Conservation (phyloP, 2,113 vertebrate species). For the Pristiophorus japonicus region DNA sequence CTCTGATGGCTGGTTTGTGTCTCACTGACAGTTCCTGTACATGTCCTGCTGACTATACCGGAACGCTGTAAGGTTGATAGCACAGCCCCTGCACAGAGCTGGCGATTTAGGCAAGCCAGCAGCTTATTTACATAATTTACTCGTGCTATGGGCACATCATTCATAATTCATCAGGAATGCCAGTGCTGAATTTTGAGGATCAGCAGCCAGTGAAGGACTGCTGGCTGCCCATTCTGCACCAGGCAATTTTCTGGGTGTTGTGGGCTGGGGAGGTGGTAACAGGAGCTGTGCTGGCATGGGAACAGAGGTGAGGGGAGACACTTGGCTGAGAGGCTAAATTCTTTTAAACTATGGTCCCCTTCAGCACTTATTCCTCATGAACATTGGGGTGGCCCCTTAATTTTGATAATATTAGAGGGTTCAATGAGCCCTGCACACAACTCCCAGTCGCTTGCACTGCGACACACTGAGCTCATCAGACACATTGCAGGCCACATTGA, state of each 20-base stretch:
- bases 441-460: not conserved
- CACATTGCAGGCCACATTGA: too few species aligned
- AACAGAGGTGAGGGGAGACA: not conserved
- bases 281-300: not conserved
- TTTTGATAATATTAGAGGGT: not conserved
- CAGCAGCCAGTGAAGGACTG: not conserved
- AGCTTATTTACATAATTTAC: not conserved
- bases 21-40: not conserved
- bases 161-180: not conserved
- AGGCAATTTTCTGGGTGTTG: not conserved
- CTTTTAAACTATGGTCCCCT: too few species aligned
- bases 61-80: not conserved
- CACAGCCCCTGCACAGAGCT: not conserved
- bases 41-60: not conserved
- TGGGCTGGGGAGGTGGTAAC: not conserved
- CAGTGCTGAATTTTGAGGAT: not conserved
- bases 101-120: not conserved
- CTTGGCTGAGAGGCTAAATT: not conserved
- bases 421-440: not conserved
- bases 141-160: not conserved
- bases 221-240: not conserved
- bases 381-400: not conserved
- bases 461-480: not conserved
- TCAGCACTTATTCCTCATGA: not conserved
- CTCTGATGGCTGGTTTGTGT: not conserved